These are phyloP conservation scores for Chrysocyon brachyurus DNA, from an alignment of 2,797 vertebrate species.

Conservation along the genomic window DNA sequence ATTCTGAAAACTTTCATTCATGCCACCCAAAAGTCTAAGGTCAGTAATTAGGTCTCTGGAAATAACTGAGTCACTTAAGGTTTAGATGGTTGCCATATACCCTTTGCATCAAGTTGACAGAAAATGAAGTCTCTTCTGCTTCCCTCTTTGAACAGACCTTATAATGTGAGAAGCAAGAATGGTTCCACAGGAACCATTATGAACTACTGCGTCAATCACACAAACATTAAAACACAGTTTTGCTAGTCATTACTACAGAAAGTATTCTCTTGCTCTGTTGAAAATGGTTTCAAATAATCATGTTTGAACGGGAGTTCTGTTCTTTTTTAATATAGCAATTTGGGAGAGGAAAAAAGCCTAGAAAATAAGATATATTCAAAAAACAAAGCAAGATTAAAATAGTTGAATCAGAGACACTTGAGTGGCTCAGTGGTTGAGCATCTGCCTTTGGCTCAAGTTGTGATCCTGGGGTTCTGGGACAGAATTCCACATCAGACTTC, in stretches of 20 bases:
- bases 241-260: conserved; percentile 69
- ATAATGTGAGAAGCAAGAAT: conserved; percentile 73
- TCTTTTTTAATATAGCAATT: conserved; percentile 70
- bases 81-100: conserved; percentile 45
- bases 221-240: conserved; percentile 76
- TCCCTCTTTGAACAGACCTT: conserved; percentile 76
- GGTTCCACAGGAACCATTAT: conserved; percentile 79
- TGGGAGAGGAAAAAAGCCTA: conserved; percentile 19
- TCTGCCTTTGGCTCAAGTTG: too few relatives aligned
- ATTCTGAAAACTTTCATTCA: conserved; percentile 21
- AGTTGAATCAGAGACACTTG: conserved; percentile 7
- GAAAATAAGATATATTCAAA: conserved; percentile 44
- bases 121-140: conserved; percentile 77
- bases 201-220: conserved; percentile 76
- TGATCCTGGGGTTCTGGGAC: too few relatives aligned
- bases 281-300: conserved; percentile 77
- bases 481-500: too few relatives aligned
- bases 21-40: conserved; percentile 23
- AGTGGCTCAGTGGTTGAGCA: too few relatives aligned
- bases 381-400: conserved; percentile 69
- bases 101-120: conserved; percentile 76
- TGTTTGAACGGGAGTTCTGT: conserved; percentile 71
- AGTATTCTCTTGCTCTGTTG: conserved; percentile 75
- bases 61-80: conserved; percentile 24
- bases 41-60: conserved; percentile 28